A percentile compares a stretch with the other conserved stretches of the same genome.
Evolutionary conservation across 2,888 invertebrate species (phyloP).

Genomic region (Parthenolecanium corni): DNA sequence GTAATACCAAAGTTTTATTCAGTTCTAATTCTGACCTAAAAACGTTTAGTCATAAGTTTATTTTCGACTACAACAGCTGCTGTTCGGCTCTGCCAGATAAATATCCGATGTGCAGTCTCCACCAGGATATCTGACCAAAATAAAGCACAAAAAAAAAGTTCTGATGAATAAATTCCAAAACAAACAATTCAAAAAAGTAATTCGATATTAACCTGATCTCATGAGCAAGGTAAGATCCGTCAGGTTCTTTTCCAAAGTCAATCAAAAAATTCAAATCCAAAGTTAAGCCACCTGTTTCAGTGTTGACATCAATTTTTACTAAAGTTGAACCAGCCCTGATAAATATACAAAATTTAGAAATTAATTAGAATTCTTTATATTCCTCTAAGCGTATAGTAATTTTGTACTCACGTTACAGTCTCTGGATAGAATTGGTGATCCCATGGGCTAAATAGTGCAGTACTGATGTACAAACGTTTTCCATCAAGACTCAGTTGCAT

Average conservation of each 20-base stretch:
- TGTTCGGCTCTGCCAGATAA: constrained; percentile 52
- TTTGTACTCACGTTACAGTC: constrained; percentile 48
- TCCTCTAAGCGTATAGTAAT: no score
- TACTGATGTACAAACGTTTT: constrained; percentile 79
- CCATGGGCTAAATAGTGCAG: constrained; percentile 83
- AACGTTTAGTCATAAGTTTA: no score
- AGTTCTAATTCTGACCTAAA: no score
- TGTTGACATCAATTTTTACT: constrained; percentile 73
- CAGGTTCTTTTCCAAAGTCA: constrained; percentile 78
- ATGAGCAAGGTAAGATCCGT: constrained; percentile 81
- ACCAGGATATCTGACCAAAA: constrained; percentile 66
- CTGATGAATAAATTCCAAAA: no score
- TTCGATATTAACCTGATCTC: constrained; percentile 65
- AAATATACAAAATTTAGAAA: constrained; percentile 13
- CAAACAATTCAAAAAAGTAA: not conserved
- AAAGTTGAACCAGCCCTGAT: constrained; percentile 56
- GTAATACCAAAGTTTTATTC: no score
- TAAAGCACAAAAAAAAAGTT: constrained; percentile 20
- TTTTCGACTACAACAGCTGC: not conserved
- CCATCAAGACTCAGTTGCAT: constrained; percentile 92
- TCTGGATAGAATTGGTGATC: constrained; percentile 90
- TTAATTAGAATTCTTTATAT: no score
- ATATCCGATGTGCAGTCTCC: constrained; percentile 96
- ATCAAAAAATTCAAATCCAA: constrained; percentile 77
- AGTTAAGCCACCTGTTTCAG: constrained; percentile 70